A percentile compares a stretch with the other conserved stretches of the same genome.
These are phyloP conservation scores for Catocala fraxini DNA, from an alignment of 2,888 invertebrate species.

Conservation along the genomic window DNA sequence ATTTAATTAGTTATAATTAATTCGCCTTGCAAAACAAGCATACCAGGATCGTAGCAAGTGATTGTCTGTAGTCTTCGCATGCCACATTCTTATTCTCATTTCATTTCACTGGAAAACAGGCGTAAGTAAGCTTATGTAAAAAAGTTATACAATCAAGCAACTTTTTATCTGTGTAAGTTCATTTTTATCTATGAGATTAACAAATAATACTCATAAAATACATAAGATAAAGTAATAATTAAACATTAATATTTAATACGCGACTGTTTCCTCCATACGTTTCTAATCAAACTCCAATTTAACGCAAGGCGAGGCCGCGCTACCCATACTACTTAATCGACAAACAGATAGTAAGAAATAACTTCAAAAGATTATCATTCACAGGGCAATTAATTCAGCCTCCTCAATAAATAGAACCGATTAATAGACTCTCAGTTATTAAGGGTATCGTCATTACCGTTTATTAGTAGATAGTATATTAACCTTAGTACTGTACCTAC, in stretches of 20 bases:
- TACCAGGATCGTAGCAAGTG: too few relatives aligned
- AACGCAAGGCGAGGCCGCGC: constrained; percentile 7
- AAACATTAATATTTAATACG: constrained; percentile 12
- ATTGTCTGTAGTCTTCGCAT: too few relatives aligned
- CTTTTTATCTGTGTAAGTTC: too few relatives aligned
- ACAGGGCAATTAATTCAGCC: constrained; percentile 20
- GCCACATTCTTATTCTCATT: too few relatives aligned
- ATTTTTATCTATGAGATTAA: too few relatives aligned
- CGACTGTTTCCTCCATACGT: not conserved
- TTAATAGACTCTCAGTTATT: constrained; percentile 23
- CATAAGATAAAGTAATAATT: too few relatives aligned
- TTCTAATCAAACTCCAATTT: not conserved
- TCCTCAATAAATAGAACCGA: constrained; percentile 22
- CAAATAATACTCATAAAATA: too few relatives aligned
- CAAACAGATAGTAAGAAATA: constrained; percentile 21
- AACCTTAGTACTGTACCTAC: not conserved
- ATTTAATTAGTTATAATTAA: too few relatives aligned
- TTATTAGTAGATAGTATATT: constrained; percentile 23
- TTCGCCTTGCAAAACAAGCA: too few relatives aligned
- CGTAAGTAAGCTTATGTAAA: too few relatives aligned
- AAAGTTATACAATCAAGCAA: too few relatives aligned
- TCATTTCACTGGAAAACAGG: too few relatives aligned
- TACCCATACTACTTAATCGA: constrained; percentile 22
- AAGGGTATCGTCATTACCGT: constrained; percentile 24
- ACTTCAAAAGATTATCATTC: constrained; percentile 22